phyloP scores from a whole-genome alignment of 2,113 vertebrate species.

The Columba janthina region DNA sequence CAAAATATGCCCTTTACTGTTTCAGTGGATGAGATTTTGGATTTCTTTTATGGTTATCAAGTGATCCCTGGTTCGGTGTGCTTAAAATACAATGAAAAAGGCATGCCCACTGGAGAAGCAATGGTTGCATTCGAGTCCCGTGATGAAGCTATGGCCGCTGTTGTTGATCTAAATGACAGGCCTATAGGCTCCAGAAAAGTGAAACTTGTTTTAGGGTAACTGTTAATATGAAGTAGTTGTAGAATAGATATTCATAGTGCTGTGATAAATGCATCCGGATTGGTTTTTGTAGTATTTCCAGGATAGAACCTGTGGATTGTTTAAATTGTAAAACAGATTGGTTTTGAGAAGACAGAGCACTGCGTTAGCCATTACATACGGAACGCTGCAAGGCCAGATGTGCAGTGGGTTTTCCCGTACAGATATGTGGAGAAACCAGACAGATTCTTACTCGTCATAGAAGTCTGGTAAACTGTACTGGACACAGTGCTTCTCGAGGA shows the following conservation, averaged over 20 bases:
- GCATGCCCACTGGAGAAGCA: slow-evolving; percentile 96
- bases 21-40: slow-evolving; percentile 96
- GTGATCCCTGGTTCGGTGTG: slow-evolving; percentile 96
- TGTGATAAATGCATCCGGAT: slow-evolving; percentile 80
- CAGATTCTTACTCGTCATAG: slow-evolving; percentile 51
- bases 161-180: slow-evolving; percentile 96
- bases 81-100: slow-evolving; percentile 97
- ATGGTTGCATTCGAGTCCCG: slow-evolving; percentile 98
- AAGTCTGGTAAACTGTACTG: slow-evolving; percentile 61
- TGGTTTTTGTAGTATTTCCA: slow-evolving; percentile 80
- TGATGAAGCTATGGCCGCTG: slow-evolving; percentile 94
- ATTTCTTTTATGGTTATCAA: slow-evolving; percentile 99
- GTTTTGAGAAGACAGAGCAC: slow-evolving; percentile 72
- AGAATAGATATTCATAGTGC: slow-evolving; percentile 78
- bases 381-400: slow-evolving; percentile 46
- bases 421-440: slow-evolving; percentile 52
- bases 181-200: slow-evolving; percentile 98
- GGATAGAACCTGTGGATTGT: slow-evolving; percentile 78
- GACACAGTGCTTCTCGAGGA: slow-evolving; percentile 73
- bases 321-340: slow-evolving; percentile 71
- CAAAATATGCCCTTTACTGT: slow-evolving; percentile 99
- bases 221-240: slow-evolving; percentile 68
- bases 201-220: slow-evolving; percentile 92
- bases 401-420: slow-evolving; percentile 59
- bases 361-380: slow-evolving; percentile 69